These are phyloP conservation scores for Oncorhynchus clarkii DNA, from an alignment of 2,113 vertebrate species.

Conservation along the genomic window DNA sequence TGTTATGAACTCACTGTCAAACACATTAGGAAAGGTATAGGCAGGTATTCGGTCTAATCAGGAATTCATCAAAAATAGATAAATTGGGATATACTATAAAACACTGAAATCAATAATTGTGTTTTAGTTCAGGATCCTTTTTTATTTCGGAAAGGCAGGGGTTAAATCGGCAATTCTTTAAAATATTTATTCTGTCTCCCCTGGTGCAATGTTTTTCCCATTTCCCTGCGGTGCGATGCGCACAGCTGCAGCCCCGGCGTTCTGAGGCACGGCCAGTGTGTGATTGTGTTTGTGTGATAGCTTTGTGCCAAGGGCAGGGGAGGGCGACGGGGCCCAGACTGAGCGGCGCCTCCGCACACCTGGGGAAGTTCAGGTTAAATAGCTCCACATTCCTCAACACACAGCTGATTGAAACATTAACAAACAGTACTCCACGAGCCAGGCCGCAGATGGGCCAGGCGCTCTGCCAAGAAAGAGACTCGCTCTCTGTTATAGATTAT, in stretches of 20 bases:
- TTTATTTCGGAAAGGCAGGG: constrained; percentile 42
- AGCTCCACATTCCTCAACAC: constrained; percentile 88
- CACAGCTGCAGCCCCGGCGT: constrained; percentile 78
- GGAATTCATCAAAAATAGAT: not conserved
- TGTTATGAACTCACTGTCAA: no score
- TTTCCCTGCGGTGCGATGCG: constrained; percentile 79
- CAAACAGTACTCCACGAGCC: constrained; percentile 87
- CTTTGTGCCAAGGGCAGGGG: constrained; percentile 87
- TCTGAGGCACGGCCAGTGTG: constrained; percentile 69
- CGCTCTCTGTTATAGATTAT: constrained; percentile 48
- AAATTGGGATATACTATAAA: constrained; percentile 35
- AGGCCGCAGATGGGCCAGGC: constrained; percentile 91
- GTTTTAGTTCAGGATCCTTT: not conserved
- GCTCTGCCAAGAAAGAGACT: constrained; percentile 73
- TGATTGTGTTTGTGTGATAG: constrained; percentile 81
- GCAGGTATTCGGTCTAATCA: not conserved
- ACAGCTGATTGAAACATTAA: constrained; percentile 97
- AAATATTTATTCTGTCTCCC: constrained; percentile 81
- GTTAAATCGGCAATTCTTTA: constrained; percentile 69
- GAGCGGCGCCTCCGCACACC: constrained; percentile 92
- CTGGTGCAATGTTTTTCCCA: constrained; percentile 79
- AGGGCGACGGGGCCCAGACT: constrained; percentile 86
- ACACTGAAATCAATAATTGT: constrained; percentile 8
- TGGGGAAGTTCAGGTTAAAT: constrained; percentile 98
- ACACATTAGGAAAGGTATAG: not conserved